A percentile compares a stretch with the other conserved stretches of the same genome.
Evolutionary conservation across 2,113 vertebrate genomes (phyloP).

Genomic region (Donacobius atricapilla): DNA sequence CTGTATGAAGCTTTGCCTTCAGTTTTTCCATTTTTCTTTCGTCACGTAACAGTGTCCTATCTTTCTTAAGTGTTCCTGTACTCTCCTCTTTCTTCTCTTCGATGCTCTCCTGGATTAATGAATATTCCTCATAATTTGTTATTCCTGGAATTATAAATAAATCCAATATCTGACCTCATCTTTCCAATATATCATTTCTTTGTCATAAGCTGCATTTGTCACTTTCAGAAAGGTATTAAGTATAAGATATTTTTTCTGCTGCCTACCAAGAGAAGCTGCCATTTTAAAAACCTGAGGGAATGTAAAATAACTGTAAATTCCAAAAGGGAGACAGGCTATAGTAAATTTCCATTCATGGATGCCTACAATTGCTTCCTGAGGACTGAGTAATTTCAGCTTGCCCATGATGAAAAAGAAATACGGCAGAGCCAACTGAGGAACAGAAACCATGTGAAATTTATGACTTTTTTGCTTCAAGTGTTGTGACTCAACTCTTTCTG

Average conservation of each 20-base stretch:
- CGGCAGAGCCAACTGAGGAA: neutral
- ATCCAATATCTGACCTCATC: neutral
- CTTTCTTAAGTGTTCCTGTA: constrained; percentile 91
- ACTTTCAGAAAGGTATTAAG: neutral
- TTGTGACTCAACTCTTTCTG: neutral
- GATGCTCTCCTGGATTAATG: constrained; percentile 89
- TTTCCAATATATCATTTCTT: neutral
- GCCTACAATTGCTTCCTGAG: neutral
- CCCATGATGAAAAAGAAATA: neutral
- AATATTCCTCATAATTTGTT: constrained; percentile 99
- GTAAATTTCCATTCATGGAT: neutral
- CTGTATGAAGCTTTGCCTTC: constrained; percentile 98
- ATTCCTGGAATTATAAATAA: constrained; percentile 83
- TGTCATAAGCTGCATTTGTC: neutral
- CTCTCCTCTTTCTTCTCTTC: constrained; percentile 95
- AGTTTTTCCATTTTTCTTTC: constrained; percentile 99
- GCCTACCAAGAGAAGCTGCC: neutral
- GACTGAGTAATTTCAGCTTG: neutral
- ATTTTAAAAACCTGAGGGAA: neutral
- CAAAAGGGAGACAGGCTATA: neutral
- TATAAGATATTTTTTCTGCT: neutral
- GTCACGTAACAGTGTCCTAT: constrained; percentile 88
- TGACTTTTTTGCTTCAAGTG: neutral
- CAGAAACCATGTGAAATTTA: neutral
- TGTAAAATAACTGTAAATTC: neutral